Base-by-base conservation (phyloP, 2,888 invertebrate genomes). In the Malacosoma neustria region DNA sequence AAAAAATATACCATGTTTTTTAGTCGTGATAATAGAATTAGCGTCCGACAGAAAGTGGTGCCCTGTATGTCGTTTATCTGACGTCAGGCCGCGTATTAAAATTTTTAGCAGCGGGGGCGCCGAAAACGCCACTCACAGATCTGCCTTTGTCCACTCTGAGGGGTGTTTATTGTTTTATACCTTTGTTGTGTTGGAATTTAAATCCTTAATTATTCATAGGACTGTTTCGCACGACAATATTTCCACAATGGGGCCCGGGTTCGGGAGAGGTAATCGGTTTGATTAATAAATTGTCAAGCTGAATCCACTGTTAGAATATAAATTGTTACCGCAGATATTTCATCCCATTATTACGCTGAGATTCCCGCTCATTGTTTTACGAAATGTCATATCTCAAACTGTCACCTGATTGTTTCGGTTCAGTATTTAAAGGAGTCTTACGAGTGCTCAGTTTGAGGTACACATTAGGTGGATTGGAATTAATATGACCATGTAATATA, bases 231-330 rank as follows among this genome's bases (percentile, higher is more conserved):
- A 61, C 62, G 72, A 75, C 79, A 81, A 80, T 85, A 85, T 84
- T 85, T 85, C 77, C 84, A 84, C 82, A 85, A 85, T 81, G 80
- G 81, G 62, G 72, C 67, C 46, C 48, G 56, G 71, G 74, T 70
- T 67, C 69, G 59, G 61, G 84, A 76, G 80, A 70, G 76, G 84
- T 81, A 85, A 85, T 85, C 81, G 82, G 72, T 80, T 79, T 85
- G 85, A 85, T 84, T 84, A 85, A 85, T 85, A 85, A 84, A 85
- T 85, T 85, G 85, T 84, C 85, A 85, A 84, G 74, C 81, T 79
- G 82, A 75, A 85, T 84, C 81, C 85, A 75, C 71, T 57, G 77
- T 72, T 79, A 75, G 76, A 79, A 77, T 81, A 81, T 85, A 79
- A 84, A 85, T 85, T 80, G 84, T 79, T 71, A 74, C 84, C 82